Percentiles rank a stretch among this genome's conserved stretches.
Evolutionary conservation across 2,113 vertebrate genomes (phyloP).

Genomic region (Hippocampus comes): DNA sequence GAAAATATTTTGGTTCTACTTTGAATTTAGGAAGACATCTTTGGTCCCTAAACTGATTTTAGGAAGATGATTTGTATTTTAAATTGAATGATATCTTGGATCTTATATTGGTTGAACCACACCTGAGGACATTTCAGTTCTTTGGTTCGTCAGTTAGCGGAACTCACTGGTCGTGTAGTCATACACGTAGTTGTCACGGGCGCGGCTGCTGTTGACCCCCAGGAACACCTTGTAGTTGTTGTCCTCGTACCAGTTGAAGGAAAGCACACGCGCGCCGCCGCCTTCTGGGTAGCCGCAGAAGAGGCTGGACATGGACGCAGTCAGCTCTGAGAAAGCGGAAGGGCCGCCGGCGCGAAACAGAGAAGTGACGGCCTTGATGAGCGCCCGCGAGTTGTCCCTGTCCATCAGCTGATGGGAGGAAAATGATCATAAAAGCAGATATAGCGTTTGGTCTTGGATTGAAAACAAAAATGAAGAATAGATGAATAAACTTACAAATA

Average conservation of each 20-base stretch:
- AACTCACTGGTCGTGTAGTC: conserved; percentile 87
- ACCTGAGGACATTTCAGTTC: background rate
- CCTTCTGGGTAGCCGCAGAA: conserved; percentile 92
- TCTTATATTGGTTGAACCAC: too few relatives aligned
- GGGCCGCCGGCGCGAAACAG: conserved; percentile 71
- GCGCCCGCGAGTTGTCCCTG: conserved; percentile 75
- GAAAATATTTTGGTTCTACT: background rate
- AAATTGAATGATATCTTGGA: too few relatives aligned
- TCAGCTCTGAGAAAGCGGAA: conserved; percentile 75
- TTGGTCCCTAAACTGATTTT: background rate
- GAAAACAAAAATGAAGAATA: too few relatives aligned
- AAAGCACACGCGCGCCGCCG: conserved; percentile 84
- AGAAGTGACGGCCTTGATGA: conserved; percentile 72
- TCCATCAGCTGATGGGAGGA: conserved; percentile 78
- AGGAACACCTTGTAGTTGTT: conserved; percentile 98
- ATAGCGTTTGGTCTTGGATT: background rate
- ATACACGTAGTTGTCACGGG: conserved; percentile 76
- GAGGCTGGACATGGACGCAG: conserved; percentile 78
- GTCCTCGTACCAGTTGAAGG: conserved; percentile 99
- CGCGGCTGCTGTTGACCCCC: conserved; percentile 84
- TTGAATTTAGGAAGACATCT: background rate
- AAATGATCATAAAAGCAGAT: background rate
- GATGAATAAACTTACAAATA: too few relatives aligned
- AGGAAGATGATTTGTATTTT: too few relatives aligned
- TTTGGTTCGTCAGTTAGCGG: too few relatives aligned